A percentile compares a stretch with the other conserved stretches of the same genome.
These are phyloP conservation scores for Calosoma granatense DNA, from an alignment of 1,140 invertebrate genomes.

Conservation along the genomic window DNA sequence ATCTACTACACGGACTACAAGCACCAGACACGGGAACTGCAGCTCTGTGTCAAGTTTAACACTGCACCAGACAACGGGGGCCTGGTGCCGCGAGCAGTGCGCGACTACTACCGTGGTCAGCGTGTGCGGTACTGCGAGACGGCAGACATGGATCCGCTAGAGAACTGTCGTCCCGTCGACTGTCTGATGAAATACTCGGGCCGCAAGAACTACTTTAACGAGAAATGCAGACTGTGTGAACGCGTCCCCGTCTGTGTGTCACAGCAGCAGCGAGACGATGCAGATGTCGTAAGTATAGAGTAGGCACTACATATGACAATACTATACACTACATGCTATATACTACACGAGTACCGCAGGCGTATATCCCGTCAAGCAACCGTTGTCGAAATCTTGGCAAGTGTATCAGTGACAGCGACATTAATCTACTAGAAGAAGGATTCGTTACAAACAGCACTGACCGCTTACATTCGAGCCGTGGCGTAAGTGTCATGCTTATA, in stretches of 20 bases:
- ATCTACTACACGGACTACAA: constrained; percentile 16
- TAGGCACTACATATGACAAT: not conserved
- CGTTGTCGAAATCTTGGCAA: constrained; percentile 16
- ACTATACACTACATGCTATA: not conserved
- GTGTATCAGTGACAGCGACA: constrained; percentile 10
- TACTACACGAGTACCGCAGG: constrained; percentile 12
- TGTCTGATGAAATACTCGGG: constrained; percentile 43
- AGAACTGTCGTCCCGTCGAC: constrained; percentile 40
- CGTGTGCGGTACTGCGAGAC: constrained; percentile 32
- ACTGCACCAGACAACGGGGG: constrained; percentile 14
- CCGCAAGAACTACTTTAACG: constrained; percentile 34
- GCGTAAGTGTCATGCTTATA: constrained; percentile 1
- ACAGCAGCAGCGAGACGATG: constrained; percentile 25
- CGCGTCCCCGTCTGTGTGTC: constrained; percentile 33
- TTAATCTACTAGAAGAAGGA: constrained; percentile 13
- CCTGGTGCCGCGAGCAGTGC: not conserved
- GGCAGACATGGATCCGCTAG: constrained; percentile 38
- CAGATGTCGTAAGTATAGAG: constrained; percentile 26
- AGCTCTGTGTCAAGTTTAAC: constrained; percentile 17
- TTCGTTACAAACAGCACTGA: not conserved
- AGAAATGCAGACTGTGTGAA: constrained; percentile 33
- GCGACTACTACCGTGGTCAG: constrained; percentile 13
- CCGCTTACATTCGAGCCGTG: constrained; percentile 3
- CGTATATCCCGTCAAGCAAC: constrained; percentile 13
- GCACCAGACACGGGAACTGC: constrained; percentile 14